Evolutionary conservation across 2,888 invertebrate genomes (phyloP).

Genomic region (Drosophila macrospina): DNA sequence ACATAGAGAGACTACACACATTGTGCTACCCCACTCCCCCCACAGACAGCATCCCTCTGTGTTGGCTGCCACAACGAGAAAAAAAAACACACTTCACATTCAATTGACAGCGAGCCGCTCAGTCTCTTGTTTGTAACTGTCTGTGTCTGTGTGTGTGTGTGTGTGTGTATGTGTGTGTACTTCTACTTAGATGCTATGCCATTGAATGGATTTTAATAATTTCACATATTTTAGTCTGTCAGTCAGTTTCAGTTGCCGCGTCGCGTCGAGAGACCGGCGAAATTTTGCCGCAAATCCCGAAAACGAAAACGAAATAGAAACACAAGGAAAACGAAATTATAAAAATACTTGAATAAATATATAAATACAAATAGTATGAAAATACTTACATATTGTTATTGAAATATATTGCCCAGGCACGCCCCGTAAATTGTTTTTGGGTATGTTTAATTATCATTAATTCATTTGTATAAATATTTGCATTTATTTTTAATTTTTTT

Average conservation of each 20-base stretch:
- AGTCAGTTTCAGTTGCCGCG: constrained; percentile 41
- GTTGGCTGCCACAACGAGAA: constrained; percentile 8
- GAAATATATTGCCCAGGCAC: constrained; percentile 27
- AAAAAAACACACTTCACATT: constrained; percentile 54
- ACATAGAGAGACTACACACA: not conserved
- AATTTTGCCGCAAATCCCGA: constrained; percentile 44
- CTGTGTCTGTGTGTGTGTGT: constrained; percentile 2
- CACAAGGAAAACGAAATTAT: not conserved
- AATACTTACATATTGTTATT: constrained; percentile 13
- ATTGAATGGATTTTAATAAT: constrained; percentile 69
- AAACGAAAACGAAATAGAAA: constrained; percentile 1
- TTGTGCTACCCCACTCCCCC: constrained; percentile 7
- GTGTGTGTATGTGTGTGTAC: constrained; percentile 25
- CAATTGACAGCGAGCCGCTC: constrained; percentile 54
- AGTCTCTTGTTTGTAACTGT: constrained; percentile 1
- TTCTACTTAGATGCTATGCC: constrained; percentile 59
- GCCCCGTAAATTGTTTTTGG: constrained; percentile 27
- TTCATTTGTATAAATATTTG: constrained; percentile 21
- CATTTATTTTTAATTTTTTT: not conserved
- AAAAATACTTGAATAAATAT: not conserved
- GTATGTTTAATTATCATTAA: constrained; percentile 32
- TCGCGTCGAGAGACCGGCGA: constrained; percentile 37
- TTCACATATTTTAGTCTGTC: constrained; percentile 65
- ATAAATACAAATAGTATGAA: not conserved
- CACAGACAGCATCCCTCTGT: constrained; percentile 1